Evolutionary conservation across 2,888 invertebrate species (phyloP).

Genomic region (Mythimna impura): DNA sequence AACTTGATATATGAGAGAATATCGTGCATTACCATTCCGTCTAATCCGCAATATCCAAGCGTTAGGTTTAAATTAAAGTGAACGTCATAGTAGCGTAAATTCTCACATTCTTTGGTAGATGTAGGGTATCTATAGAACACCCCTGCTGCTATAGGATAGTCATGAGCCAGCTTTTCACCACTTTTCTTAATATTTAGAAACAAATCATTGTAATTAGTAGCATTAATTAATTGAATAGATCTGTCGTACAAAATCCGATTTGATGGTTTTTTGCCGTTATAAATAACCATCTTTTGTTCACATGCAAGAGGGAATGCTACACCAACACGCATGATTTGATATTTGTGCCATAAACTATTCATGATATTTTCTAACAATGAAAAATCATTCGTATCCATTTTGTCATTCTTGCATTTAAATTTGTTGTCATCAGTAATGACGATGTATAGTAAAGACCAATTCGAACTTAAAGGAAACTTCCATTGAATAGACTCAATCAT

Average conservation of each 20-base stretch:
- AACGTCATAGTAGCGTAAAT: conserved; percentile 62
- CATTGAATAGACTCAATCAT: conserved; percentile 48
- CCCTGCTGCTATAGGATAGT: conserved; percentile 71
- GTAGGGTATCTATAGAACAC: conserved; percentile 77
- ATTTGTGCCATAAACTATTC: conserved; percentile 73
- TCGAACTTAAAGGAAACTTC: conserved; percentile 44
- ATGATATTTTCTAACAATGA: conserved; percentile 64
- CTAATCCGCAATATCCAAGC: conserved; percentile 73
- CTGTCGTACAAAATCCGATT: conserved; percentile 67
- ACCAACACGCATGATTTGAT: conserved; percentile 63
- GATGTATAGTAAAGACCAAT: conserved; percentile 69
- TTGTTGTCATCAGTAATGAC: conserved; percentile 61
- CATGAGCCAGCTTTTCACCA: conserved; percentile 56
- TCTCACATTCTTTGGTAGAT: conserved; percentile 68
- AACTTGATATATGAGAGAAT: conserved; percentile 70
- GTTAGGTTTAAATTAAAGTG: conserved; percentile 59
- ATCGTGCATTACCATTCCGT: conserved; percentile 74
- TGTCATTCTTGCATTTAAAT: conserved; percentile 67
- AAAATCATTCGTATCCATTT: conserved; percentile 57
- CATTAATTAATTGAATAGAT: conserved; percentile 65
- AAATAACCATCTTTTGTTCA: conserved; percentile 66
- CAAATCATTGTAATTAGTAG: conserved; percentile 50
- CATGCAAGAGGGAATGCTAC: conserved; percentile 73
- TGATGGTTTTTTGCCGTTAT: conserved; percentile 63
- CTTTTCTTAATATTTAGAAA: conserved; percentile 38